phyloP scores from a whole-genome alignment of 1,140 invertebrate genomes.

The Drosophila takahashii region DNA sequence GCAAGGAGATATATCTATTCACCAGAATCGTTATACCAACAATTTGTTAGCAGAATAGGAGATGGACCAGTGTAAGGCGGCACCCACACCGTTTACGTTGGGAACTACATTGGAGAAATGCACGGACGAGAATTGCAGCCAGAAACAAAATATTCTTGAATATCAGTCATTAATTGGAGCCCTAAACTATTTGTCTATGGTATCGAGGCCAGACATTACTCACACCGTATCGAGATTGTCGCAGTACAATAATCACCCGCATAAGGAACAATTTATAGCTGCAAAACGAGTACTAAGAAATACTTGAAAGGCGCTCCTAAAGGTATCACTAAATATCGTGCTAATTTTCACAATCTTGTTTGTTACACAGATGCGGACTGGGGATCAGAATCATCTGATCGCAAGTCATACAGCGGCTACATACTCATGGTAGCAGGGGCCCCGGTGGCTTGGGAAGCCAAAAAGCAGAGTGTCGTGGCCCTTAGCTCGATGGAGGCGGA shows the following conservation, averaged over 20 bases:
- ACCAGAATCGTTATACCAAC: too few relatives aligned
- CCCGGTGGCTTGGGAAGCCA: neutral
- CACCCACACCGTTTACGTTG: neutral
- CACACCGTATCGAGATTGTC: neutral
- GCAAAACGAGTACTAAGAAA: too few relatives aligned
- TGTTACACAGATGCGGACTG: slow-evolving; percentile 1
- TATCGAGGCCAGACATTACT: slow-evolving; percentile 42
- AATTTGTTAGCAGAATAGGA: too few relatives aligned
- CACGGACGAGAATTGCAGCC: neutral
- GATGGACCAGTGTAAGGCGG: neutral
- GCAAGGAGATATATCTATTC: too few relatives aligned
- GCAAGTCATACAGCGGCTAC: neutral
- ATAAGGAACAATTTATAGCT: neutral
- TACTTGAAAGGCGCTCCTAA: neutral
- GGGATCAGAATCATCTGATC: slow-evolving; percentile 2
- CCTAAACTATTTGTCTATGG: slow-evolving; percentile 9
- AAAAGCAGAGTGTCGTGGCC: neutral
- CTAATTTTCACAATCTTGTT: neutral
- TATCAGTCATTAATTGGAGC: slow-evolving; percentile 1
- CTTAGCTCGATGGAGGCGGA: slow-evolving; percentile 1
- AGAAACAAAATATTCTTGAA: neutral
- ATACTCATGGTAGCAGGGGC: slow-evolving; percentile 1
- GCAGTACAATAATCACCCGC: neutral
- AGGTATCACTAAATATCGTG: neutral
- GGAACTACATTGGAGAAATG: neutral